Conservation (phyloP, 2,113 vertebrate genomes). For the Marmota flaviventris region DNA sequence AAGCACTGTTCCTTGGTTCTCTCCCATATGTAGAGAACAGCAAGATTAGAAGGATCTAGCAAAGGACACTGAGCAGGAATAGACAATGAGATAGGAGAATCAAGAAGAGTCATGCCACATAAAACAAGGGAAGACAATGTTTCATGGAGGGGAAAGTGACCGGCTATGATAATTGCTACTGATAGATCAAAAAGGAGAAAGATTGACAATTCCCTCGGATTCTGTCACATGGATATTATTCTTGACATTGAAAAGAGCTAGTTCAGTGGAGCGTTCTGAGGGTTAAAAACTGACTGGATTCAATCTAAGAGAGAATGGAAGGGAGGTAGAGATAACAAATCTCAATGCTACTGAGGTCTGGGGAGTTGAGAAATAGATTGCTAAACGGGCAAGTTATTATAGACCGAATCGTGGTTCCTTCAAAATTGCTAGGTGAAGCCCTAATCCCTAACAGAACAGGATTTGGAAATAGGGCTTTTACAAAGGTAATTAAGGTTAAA, state of each 20-base stretch:
- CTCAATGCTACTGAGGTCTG: background rate
- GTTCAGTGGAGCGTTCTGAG: background rate
- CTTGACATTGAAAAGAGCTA: background rate
- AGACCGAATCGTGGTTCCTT: background rate
- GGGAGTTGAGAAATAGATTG: background rate
- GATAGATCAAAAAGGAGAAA: background rate
- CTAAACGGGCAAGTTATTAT: background rate
- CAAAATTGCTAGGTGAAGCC: background rate
- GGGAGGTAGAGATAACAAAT: background rate
- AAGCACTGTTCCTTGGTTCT: background rate
- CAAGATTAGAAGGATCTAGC: background rate
- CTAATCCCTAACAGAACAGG: background rate
- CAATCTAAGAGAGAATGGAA: background rate
- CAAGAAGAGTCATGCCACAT: background rate
- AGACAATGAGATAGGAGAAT: background rate
- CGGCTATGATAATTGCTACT: background rate
- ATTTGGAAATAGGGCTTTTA: background rate
- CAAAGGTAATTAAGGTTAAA: background rate
- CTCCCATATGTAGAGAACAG: too few relatives aligned
- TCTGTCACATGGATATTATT: background rate
- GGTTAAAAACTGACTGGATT: background rate
- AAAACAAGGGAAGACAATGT: background rate
- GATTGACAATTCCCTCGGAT: background rate
- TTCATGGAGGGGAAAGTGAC: background rate
- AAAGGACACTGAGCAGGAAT: background rate